A percentile compares a stretch with the other conserved stretches of the same genome.
These are phyloP conservation scores for Carterocephalus palaemon DNA, from an alignment of 2,888 invertebrate species.

Conservation along the genomic window DNA sequence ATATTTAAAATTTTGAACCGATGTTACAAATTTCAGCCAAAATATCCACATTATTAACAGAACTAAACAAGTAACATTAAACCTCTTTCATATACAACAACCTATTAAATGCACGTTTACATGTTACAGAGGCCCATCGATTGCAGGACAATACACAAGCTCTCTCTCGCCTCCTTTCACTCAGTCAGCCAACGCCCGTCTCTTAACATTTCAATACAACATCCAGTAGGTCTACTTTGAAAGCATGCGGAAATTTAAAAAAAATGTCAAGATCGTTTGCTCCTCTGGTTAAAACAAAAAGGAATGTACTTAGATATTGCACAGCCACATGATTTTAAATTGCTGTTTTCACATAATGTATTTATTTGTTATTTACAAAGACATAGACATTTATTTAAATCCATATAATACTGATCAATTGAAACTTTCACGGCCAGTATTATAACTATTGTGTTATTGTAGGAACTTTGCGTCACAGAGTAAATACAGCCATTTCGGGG, in stretches of 20 bases:
- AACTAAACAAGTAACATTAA: constrained; percentile 71
- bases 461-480: constrained; percentile 34
- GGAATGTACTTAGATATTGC: constrained; percentile 72
- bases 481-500: constrained; percentile 41
- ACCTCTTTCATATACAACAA: constrained; percentile 73
- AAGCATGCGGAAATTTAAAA: constrained; percentile 54
- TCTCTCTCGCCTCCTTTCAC: constrained; percentile 44
- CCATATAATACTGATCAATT: constrained; percentile 25
- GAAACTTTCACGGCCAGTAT: constrained; percentile 8
- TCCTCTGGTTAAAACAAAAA: constrained; percentile 51
- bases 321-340: constrained; percentile 51
- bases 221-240: constrained; percentile 40
- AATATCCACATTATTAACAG: constrained; percentile 54
- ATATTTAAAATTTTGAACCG: constrained; percentile 33
- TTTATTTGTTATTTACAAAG: constrained; percentile 8
- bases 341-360: constrained; percentile 8
- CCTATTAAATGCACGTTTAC: constrained; percentile 72
- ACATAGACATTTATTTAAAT: constrained; percentile 26
- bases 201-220: constrained; percentile 37
- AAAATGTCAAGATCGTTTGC: constrained; percentile 60
- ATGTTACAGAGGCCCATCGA: constrained; percentile 54
- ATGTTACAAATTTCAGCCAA: constrained; percentile 40
- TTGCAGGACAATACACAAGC: constrained; percentile 41
- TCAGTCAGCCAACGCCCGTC: constrained; percentile 26
- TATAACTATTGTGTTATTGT: constrained; percentile 25